These are phyloP conservation scores for Alcedo quadribrachys DNA, from an alignment of 2,797 vertebrate genomes.

Conservation along the genomic window DNA sequence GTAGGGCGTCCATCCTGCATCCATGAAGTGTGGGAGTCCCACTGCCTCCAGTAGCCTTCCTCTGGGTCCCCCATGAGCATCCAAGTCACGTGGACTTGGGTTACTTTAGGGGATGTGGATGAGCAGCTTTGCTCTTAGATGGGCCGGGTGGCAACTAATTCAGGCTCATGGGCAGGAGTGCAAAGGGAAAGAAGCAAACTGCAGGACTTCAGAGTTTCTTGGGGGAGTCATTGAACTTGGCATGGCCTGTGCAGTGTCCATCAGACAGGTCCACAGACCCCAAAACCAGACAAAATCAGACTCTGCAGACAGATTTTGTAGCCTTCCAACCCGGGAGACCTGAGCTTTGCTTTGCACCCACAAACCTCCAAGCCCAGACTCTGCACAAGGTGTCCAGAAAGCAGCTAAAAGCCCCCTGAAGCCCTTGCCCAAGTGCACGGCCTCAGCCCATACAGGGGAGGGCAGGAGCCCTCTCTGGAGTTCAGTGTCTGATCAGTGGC, in stretches of 20 bases:
- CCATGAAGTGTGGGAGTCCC: neutral
- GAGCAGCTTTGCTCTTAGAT: neutral
- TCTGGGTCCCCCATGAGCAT: accelerated
- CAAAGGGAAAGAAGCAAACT: neutral
- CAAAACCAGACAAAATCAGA: neutral
- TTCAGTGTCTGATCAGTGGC: neutral
- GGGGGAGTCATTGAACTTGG: neutral
- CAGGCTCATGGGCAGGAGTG: neutral
- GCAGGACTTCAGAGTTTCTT: neutral
- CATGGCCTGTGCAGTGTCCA: neutral
- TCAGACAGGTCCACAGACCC: neutral
- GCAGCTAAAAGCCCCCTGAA: neutral
- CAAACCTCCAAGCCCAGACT: neutral
- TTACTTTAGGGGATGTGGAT: neutral
- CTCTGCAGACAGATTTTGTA: neutral
- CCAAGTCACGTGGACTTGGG: neutral
- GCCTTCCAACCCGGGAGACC: neutral
- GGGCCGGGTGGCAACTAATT: neutral
- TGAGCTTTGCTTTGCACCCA: neutral
- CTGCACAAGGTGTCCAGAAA: neutral
- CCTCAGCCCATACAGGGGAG: accelerated
- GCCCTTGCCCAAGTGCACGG: accelerated
- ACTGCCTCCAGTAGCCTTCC: neutral
- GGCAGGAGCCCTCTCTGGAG: neutral
- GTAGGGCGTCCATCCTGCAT: neutral